Evolutionary conservation across 2,888 invertebrate species (phyloP).

Genomic region (Coleophora deauratella): DNA sequence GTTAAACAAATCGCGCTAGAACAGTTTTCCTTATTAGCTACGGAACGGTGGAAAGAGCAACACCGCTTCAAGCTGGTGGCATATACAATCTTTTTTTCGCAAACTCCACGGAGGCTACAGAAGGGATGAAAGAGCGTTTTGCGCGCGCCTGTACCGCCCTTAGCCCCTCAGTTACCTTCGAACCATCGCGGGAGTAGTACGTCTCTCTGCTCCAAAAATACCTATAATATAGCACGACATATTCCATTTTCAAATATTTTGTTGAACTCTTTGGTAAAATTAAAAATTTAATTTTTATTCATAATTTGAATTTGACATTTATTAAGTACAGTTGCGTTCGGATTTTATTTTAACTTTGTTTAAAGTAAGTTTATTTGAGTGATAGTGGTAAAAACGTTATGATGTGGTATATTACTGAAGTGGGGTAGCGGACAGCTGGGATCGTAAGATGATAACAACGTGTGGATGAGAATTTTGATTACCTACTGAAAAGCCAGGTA

Average conservation of each 20-base stretch:
- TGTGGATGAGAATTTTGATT: slow-evolving; percentile 23
- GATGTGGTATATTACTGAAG: slow-evolving; percentile 50
- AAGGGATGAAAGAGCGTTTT: slow-evolving; percentile 54
- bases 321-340: slow-evolving; percentile 1
- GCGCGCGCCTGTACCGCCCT: slow-evolving; percentile 54
- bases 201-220: slow-evolving; percentile 19
- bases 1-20: too few species aligned
- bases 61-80: slow-evolving; percentile 9
- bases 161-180: slow-evolving; percentile 34
- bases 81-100: slow-evolving; percentile 28
- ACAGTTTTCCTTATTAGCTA: too few species aligned
- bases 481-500: slow-evolving; percentile 41
- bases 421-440: slow-evolving; percentile 38
- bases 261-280: slow-evolving; percentile 10
- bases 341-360: slow-evolving; percentile 18
- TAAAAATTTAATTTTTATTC: slow-evolving; percentile 5
- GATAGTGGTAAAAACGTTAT: slow-evolving; percentile 25
- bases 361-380: slow-evolving; percentile 24
- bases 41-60: slow-evolving; percentile 14
- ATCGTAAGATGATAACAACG: slow-evolving; percentile 44
- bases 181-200: slow-evolving; percentile 31
- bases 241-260: slow-evolving; percentile 24
- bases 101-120: slow-evolving; percentile 27
- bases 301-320: not conserved
- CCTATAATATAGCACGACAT: slow-evolving; percentile 22